Evolutionary conservation across 2,888 invertebrate species (phyloP).

Genomic region (Dynastes grantii): DNA sequence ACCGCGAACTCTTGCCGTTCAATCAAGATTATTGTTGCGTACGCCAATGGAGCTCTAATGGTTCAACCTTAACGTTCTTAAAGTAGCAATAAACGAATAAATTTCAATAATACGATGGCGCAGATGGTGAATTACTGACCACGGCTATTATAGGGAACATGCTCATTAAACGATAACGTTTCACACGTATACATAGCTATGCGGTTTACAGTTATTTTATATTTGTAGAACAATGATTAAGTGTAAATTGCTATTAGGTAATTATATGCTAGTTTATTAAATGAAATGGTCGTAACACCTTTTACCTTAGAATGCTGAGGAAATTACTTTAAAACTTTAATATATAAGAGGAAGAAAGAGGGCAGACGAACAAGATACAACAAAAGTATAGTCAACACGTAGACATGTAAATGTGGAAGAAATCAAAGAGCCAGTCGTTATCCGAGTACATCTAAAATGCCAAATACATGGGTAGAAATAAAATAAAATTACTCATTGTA

Average conservation of each 20-base stretch:
- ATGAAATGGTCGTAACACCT: no score
- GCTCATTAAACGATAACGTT: background rate
- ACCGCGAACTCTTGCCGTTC: background rate
- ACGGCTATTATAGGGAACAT: background rate
- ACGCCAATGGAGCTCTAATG: conserved; percentile 5
- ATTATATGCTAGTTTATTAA: no score
- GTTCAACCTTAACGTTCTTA: background rate
- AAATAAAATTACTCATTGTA: no score
- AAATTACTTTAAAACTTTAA: no score
- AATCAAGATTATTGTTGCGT: conserved; percentile 20
- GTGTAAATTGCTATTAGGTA: background rate
- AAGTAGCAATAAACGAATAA: conserved; percentile 12
- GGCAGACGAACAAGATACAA: no score
- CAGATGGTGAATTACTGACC: conserved; percentile 17
- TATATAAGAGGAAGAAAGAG: no score
- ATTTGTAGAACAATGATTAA: background rate
- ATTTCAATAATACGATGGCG: conserved; percentile 16
- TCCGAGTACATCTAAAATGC: no score
- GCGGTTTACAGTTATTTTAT: conserved; percentile 4
- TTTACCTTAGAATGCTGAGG: no score
- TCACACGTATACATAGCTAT: background rate
- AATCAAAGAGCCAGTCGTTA: no score
- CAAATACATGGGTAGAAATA: no score
- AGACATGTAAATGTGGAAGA: no score
- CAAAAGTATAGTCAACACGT: no score